These are phyloP conservation scores for Caenorhabditis imperialis DNA, from an alignment of 2,888 invertebrate genomes.

Conservation along the genomic window DNA sequence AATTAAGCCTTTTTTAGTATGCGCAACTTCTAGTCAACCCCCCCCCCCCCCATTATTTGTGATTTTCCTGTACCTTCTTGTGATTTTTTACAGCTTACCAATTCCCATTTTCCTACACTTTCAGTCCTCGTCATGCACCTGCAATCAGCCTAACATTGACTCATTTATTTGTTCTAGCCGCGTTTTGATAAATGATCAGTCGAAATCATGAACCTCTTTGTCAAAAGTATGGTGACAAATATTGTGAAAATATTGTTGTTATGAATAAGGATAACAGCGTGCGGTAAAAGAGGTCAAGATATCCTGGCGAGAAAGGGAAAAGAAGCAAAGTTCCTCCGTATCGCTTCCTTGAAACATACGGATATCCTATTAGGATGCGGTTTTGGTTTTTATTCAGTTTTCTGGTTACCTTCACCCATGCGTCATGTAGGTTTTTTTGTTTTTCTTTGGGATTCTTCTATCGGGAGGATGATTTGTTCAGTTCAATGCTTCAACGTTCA, in stretches of 20 bases:
- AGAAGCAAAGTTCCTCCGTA: conserved; percentile 44
- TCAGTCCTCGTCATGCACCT: conserved; percentile 8
- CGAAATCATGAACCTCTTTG: neutral
- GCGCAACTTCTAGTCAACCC: conserved; percentile 39
- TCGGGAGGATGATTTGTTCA: neutral
- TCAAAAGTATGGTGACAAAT: neutral
- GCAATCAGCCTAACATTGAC: conserved; percentile 21
- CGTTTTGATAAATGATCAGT: conserved; percentile 18
- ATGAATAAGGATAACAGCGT: conserved; percentile 7
- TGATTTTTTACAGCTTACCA: conserved; percentile 8
- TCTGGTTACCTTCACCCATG: conserved; percentile 6
- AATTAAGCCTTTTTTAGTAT: neutral
- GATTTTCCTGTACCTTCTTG: conserved; percentile 14
- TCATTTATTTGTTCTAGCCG: conserved; percentile 33
- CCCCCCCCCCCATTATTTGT: conserved; percentile 15
- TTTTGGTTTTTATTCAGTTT: conserved; percentile 25
- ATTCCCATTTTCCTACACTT: conserved; percentile 14
- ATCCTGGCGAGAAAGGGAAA: conserved; percentile 32
- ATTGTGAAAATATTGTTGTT: no score
- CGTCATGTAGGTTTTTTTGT: conserved; percentile 46
- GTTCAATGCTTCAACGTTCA: conserved; percentile 59
- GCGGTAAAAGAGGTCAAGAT: conserved; percentile 47
- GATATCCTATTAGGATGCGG: conserved; percentile 23
- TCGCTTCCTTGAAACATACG: conserved; percentile 38
- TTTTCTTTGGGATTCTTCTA: neutral